phyloP scores from a whole-genome alignment of 1,140 invertebrate species.

The Drosophila auraria region DNA sequence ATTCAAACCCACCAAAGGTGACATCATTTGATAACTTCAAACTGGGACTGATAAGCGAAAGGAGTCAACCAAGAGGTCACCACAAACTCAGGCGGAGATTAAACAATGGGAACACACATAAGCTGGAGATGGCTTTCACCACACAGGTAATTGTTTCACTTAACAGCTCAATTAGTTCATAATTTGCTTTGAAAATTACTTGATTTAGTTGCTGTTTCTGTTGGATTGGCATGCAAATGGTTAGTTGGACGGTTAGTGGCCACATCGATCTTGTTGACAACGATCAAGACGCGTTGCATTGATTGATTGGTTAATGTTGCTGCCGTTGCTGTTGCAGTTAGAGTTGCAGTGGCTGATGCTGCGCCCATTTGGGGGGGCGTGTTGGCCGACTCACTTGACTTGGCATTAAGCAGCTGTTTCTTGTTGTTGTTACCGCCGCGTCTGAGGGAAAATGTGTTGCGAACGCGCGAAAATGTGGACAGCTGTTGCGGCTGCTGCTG shows the following conservation, averaged over 20 bases:
- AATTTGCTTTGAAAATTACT: conserved; percentile 63
- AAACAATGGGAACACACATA: conserved; percentile 31
- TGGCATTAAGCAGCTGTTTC: conserved; percentile 52
- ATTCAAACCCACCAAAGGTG: conserved; percentile 11
- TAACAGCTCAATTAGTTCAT: conserved; percentile 24
- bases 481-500: conserved; percentile 63
- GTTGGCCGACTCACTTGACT: conserved; percentile 72
- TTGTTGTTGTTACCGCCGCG: conserved; percentile 50
- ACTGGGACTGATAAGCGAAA: conserved; percentile 26
- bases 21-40: conserved; percentile 28
- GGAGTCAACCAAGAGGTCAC: conserved; percentile 21
- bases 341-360: conserved; percentile 28
- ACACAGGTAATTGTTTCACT: conserved; percentile 20
- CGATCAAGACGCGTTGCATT: conserved; percentile 71
- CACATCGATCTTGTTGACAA: conserved; percentile 72
- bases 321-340: conserved; percentile 30
- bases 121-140: conserved; percentile 31
- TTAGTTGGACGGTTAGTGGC: conserved; percentile 59
- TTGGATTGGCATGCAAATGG: conserved; percentile 64
- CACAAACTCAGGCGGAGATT: conserved; percentile 9
- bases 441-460: conserved; percentile 75
- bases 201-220: conserved; percentile 46
- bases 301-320: conserved; percentile 44
- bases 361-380: conserved; percentile 30
- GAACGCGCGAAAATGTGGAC: conserved; percentile 82